Percentiles rank a stretch among this genome's conserved stretches.
Conservation (phyloP, 2,888 invertebrate genomes). For the Eupithecia abbreviata region DNA sequence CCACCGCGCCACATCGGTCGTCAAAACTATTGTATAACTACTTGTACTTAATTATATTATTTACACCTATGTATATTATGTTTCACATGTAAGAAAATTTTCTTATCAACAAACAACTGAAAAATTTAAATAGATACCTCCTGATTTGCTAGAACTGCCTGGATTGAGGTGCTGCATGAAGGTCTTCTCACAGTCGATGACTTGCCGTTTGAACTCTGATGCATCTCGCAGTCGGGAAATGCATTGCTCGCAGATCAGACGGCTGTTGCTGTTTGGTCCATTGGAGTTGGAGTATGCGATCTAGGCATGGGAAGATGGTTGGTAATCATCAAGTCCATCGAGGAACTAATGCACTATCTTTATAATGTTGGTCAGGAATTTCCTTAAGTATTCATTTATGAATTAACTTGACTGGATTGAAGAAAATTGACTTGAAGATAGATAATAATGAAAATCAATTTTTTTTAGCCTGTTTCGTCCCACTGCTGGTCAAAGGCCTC, state of each 20-base stretch:
- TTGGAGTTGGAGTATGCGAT: conserved; percentile 70
- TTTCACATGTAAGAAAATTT: too few relatives aligned
- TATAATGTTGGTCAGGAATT: not conserved
- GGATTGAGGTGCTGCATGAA: conserved; percentile 73
- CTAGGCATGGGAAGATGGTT: conserved; percentile 47
- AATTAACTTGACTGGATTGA: too few relatives aligned
- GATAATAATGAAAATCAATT: too few relatives aligned
- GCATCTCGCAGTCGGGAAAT: conserved; percentile 75
- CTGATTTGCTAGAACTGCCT: conserved; percentile 39
- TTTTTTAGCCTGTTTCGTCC: too few relatives aligned
- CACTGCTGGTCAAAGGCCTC: too few relatives aligned
- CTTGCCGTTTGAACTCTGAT: conserved; percentile 73
- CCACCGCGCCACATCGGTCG: too few relatives aligned
- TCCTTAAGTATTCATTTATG: conserved; percentile 30
- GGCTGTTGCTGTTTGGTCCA: conserved; percentile 74
- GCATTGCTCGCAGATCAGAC: conserved; percentile 76
- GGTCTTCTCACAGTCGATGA: conserved; percentile 73
- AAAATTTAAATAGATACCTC: conserved; percentile 13
- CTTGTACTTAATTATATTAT: too few relatives aligned
- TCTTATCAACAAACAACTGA: too few relatives aligned
- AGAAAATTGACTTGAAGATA: too few relatives aligned
- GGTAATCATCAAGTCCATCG: not conserved
- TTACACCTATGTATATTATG: too few relatives aligned
- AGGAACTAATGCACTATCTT: not conserved
- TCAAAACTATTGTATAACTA: too few relatives aligned